phyloP scores from a whole-genome alignment of 2,797 vertebrate species.

The Cryptoprocta ferox region DNA sequence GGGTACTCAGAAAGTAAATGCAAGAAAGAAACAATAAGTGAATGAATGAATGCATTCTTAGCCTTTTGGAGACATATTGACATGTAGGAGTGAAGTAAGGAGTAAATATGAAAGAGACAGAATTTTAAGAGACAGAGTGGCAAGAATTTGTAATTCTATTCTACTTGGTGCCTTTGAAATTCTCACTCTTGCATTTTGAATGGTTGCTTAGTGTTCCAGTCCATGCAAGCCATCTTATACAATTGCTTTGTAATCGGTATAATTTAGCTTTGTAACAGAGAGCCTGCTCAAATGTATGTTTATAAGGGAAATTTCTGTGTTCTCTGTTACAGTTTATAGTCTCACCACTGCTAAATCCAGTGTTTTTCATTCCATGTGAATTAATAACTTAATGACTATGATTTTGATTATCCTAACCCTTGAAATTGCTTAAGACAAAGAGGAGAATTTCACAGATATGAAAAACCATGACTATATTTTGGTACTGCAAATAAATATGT shows the following conservation, averaged over 20 bases:
- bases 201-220: slow-evolving; percentile 62
- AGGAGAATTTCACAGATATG: slow-evolving; percentile 39
- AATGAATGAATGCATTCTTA: neutral
- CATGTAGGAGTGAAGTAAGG: neutral
- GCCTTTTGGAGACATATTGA: neutral
- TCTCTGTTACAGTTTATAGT: neutral
- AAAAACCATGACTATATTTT: neutral
- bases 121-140: neutral
- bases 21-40: neutral
- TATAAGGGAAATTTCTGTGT: neutral
- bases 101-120: neutral
- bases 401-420: slow-evolving; percentile 16
- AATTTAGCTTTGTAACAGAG: slow-evolving; percentile 62
- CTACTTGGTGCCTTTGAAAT: slow-evolving; percentile 41
- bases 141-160: slow-evolving; percentile 48
- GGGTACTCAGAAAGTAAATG: neutral
- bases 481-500: slow-evolving; percentile 12
- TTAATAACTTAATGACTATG: slow-evolving; percentile 4
- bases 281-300: neutral
- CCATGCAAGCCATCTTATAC: slow-evolving; percentile 34
- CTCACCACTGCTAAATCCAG: neutral
- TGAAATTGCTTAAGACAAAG: neutral
- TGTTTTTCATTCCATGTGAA: slow-evolving; percentile 5
- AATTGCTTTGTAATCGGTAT: slow-evolving; percentile 70
- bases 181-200: slow-evolving; percentile 56